Base-by-base conservation (phyloP, 2,797 vertebrate genomes). In the Botia almorhae region DNA sequence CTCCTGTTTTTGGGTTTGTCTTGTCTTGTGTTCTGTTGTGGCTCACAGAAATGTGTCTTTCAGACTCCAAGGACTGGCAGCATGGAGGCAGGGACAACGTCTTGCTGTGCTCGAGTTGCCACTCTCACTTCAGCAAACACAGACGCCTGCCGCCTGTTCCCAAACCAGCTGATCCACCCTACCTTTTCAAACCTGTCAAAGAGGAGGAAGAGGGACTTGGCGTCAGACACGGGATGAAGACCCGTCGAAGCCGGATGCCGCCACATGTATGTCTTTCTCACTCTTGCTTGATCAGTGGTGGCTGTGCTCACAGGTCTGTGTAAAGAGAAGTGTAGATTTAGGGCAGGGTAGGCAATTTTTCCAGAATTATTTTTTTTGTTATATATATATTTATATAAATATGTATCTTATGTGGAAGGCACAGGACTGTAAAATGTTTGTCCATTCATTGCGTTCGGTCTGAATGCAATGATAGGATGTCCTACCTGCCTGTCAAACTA, bases 151-250 rank as follows among this genome's bases (percentile, higher is more conserved):
- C 97, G 0, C 93, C 96, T 76, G 93, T 96, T 4, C 93, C 96
- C 85, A 99, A 98, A 88, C 96, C 96, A 0, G 93, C 95, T 70
- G 95, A 95, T 67, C 94, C 95, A 4, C 93, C 97, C 0, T 99
- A 98, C 90, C 96, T 98, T 96, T 99, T 99, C 88, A 99, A 99
- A 89, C 97, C 97, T 16, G 97, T 99, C 82, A 98, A 97, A 91
- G 98, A 97, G 87, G 98, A 99, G 87, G 98, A 99, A 2, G 98
- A 98, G 88, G 95, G 94, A 81, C 95, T 96, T 86, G 94, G 94
- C 7, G 94, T 94, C 88, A 98, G 98, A 86, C 98, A 99, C 88
- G 98, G 97, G 92, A 99, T 99, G 98, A 98, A 97, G 95, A 99
- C 98, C 2, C 91, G 98, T 61, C 92, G 97, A 80, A 99, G 96